Evolutionary conservation across 2,888 invertebrate species (phyloP), one percentile per base, ranked within the genome.

Genomic region (Cordilura impudica): DNA sequence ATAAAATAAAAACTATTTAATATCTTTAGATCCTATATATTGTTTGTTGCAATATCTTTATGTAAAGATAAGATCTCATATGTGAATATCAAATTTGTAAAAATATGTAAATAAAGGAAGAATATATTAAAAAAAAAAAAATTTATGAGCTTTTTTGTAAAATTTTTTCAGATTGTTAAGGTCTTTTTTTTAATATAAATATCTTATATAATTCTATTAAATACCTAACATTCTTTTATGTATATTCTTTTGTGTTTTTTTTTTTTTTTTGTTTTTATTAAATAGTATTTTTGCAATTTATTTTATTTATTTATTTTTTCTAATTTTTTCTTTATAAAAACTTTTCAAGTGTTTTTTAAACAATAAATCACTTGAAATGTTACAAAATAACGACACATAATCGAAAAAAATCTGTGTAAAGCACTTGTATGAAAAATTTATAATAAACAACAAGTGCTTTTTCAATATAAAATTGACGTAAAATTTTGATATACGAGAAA

Each of bases 321-420:
- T 35, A 10, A 56, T 35, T 16, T 67, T 19, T 77, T 71, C 10
- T 35, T 29, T 70, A 47, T 74, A 78, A 67, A 74, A 70, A 63
- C 21, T 49, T 71, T 67, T 79, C 31, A 75, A 79, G 79, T 79
- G 79, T 75, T 75, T 79, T 87, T 87, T 85, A 86, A 85, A 87
- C 87, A 86, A 86, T 87, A 86, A 87, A 86, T 86, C 86, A 86
- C 86, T 86, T 86, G 85, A 87, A 83, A 83, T 81, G 67, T 83
- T 83, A 84, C 85, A 84, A 80, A 80, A 77, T 74, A 61, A 78
- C 45, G 65, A 61, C 74, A 65, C 58, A 66, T 80, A 77, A 73
- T 73, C 65, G 77, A 65, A 77, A 65, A 49, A 86, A 86, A 86
- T 86, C 87, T 86, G 86, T 87, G 87, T 86, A 85, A 87, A 81